Evolutionary conservation across 2,888 invertebrate species (phyloP), one percentile per base, ranked within the genome.

Genomic region (Ichneumoninae sp.): DNA sequence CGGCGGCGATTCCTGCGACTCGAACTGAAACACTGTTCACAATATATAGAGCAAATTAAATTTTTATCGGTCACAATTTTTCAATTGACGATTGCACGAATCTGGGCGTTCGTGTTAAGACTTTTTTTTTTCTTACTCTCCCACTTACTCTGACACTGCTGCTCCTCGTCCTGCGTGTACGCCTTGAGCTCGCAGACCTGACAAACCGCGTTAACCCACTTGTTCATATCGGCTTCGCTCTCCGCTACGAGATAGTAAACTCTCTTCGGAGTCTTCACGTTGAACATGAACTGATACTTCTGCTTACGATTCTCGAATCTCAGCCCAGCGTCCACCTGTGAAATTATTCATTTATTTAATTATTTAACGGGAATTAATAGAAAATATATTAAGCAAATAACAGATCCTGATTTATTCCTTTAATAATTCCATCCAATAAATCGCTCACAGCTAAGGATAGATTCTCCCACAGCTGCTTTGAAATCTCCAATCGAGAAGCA

Each of bases 121-220:
- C 3, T 3, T 47, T 47, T 47, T 47, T 13, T 16, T 16, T 13
- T 16, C 44, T 47, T 40, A 2, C 13, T 75, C 33, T 74, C 74
- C 75, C 47, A 88, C 88, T 87, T 91, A 94, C 92, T 94, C 91
- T 92, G 92, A 93, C 94, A 91, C 77, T 91, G 92, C 74, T 92
- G 93, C 33, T 94, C 94, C 79, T 95, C 94, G 81, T 95, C 95
- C 81, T 96, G 96, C 13, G 96, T 95, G 8, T 96, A 96, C 1
- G 97, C 96, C 91, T 97, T 96, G 83, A 98, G 94, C 69, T 98
- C 97, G 93, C 98, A 99, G 60, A 98, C 98, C 94, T 97, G 96
- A 94, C 99, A 99, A 88, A 99, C 97, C 84, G 97, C 98, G 91
- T 97, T 97, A 10, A 99, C 98, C 99, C 99, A 99, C 93, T 97